phyloP scores from a whole-genome alignment of 1,140 invertebrate species.

The Zaprionus kolodkinae region DNA sequence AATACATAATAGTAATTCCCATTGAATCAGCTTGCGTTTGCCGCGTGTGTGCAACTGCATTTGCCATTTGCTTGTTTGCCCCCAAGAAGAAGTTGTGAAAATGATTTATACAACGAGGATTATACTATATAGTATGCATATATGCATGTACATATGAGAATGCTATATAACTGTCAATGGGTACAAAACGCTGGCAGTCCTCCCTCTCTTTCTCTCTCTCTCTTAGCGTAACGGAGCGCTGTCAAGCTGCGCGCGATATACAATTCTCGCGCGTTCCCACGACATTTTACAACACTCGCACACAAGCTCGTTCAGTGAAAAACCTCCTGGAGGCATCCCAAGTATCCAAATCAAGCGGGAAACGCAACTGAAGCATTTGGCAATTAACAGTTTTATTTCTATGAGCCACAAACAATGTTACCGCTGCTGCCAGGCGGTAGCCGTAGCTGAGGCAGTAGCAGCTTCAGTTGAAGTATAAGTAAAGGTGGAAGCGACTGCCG shows the following conservation, averaged over 20 bases:
- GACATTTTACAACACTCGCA: constrained; percentile 51
- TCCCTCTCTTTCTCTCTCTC: constrained; percentile 28
- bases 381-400: constrained; percentile 83
- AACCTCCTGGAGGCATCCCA: constrained; percentile 29
- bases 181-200: constrained; percentile 41
- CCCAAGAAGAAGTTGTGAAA: constrained; percentile 22
- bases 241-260: constrained; percentile 38
- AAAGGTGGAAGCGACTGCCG: constrained; percentile 1
- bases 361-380: constrained; percentile 76
- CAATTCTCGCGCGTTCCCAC: constrained; percentile 60
- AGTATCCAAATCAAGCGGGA: constrained; percentile 68
- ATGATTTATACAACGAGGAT: constrained; percentile 40
- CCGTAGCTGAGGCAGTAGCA: no score
- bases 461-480: not conserved
- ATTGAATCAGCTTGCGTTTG: constrained; percentile 46
- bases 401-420: constrained; percentile 80
- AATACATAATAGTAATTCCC: constrained; percentile 43
- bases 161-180: constrained; percentile 25
- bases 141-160: not conserved
- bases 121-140: not conserved
- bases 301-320: constrained; percentile 20
- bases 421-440: constrained; percentile 18
- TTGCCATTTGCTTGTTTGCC: not conserved
- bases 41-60: constrained; percentile 52
- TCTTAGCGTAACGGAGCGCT: constrained; percentile 42